These are phyloP conservation scores for Telenomus remus DNA, from an alignment of 1,140 invertebrate species.

Conservation along the genomic window DNA sequence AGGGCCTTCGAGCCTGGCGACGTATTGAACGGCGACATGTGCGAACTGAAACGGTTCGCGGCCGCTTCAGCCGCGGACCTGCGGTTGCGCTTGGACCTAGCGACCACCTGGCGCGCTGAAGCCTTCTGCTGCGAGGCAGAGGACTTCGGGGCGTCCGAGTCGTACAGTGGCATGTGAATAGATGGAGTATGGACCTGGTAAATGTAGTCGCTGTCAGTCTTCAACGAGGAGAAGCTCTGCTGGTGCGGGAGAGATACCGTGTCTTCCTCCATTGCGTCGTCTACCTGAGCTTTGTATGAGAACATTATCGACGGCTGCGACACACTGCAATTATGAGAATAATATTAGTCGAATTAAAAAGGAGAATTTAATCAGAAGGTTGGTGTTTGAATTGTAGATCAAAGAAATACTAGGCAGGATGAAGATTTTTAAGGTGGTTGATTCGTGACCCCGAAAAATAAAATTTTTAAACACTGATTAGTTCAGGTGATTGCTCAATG, in stretches of 20 bases:
- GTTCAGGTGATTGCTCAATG: too few species aligned
- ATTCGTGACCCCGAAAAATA: too few species aligned
- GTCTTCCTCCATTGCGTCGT: constrained; percentile 86
- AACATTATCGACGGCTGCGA: constrained; percentile 86
- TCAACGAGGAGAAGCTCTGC: constrained; percentile 84
- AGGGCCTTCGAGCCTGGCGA: constrained; percentile 62
- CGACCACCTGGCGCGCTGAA: constrained; percentile 60
- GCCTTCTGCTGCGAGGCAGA: constrained; percentile 60
- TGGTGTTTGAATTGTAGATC: too few species aligned
- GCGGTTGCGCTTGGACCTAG: constrained; percentile 56
- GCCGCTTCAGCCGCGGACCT: constrained; percentile 25
- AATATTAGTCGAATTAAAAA: too few species aligned
- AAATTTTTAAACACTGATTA: too few species aligned
- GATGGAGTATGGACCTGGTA: constrained; percentile 80
- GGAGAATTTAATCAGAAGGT: too few species aligned
- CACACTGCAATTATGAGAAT: constrained; percentile 76
- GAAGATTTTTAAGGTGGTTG: too few species aligned
- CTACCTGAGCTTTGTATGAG: constrained; percentile 88
- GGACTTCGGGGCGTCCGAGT: constrained; percentile 65
- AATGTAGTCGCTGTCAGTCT: constrained; percentile 86
- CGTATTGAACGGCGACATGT: constrained; percentile 57
- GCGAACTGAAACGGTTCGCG: constrained; percentile 57
- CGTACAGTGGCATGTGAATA: constrained; percentile 72
- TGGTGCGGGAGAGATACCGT: constrained; percentile 86
- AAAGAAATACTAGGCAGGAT: too few species aligned